These are phyloP conservation scores for Eudasyphora cyanicolor DNA, from an alignment of 2,888 invertebrate genomes.

Conservation along the genomic window DNA sequence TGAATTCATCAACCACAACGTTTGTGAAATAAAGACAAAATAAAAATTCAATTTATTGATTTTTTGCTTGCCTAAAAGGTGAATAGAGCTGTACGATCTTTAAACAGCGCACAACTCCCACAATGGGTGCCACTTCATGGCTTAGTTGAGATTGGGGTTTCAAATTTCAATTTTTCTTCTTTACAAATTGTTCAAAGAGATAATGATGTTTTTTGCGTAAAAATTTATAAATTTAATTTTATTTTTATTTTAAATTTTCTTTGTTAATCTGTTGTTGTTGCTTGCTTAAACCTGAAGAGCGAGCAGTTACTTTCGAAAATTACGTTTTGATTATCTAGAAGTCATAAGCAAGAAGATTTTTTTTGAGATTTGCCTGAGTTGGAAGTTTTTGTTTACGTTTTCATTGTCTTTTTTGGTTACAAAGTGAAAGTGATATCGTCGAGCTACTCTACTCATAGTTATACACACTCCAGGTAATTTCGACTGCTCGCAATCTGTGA, in stretches of 20 bases:
- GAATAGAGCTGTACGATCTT: slow-evolving; percentile 5
- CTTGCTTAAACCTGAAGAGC: neutral
- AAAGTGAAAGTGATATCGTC: slow-evolving; percentile 34
- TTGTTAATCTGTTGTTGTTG: no score
- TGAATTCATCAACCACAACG: slow-evolving; percentile 19
- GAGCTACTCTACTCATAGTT: neutral
- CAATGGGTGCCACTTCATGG: neutral
- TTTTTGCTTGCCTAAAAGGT: neutral
- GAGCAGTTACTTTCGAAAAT: slow-evolving; percentile 32
- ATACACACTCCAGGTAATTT: neutral
- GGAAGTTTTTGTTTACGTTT: no score
- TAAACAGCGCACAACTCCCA: slow-evolving; percentile 3
- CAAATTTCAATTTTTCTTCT: neutral
- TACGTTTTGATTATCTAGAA: neutral
- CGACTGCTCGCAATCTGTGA: no score
- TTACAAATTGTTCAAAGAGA: slow-evolving; percentile 15
- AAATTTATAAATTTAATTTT: slow-evolving; percentile 3
- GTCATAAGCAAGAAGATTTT: neutral
- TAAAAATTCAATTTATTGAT: neutral
- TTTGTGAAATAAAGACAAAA: neutral
- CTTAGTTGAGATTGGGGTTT: no score
- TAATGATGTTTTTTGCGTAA: slow-evolving; percentile 17
- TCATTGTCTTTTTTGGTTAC: no score
- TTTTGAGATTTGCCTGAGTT: neutral
- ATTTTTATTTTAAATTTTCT: neutral